phyloP scores from a whole-genome alignment of 1,140 invertebrate genomes.

The Oedothorax gibbosus region DNA sequence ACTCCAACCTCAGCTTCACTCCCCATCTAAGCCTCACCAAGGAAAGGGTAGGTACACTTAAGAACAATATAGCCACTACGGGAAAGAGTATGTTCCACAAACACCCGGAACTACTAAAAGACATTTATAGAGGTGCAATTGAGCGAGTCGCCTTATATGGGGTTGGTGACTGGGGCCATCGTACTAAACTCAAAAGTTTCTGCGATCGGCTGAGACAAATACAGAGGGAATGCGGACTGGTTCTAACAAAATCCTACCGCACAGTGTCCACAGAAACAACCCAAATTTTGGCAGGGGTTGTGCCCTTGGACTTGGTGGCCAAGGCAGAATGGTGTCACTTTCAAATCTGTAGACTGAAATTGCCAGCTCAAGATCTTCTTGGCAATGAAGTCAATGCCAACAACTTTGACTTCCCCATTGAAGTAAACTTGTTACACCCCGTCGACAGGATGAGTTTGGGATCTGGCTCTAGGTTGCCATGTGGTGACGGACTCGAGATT shows the following conservation, averaged over 20 bases:
- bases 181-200: background rate
- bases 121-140: background rate
- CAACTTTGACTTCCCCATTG: no score
- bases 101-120: background rate
- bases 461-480: background rate
- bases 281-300: background rate
- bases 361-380: no score
- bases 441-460: background rate
- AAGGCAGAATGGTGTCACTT: no score
- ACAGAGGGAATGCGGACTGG: background rate
- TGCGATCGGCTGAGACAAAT: background rate
- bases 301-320: background rate
- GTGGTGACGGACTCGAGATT: background rate
- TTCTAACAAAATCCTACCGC: background rate
- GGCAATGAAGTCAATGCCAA: accelerated
- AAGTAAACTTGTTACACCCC: no score
- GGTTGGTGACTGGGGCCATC: background rate
- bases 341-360: background rate
- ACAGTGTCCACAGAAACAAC: background rate
- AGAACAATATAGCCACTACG: background rate
- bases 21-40: background rate
- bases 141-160: background rate
- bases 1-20: background rate
- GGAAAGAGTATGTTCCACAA: background rate
- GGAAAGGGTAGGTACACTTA: background rate